These are phyloP conservation scores for Araneus ventricosus DNA, from an alignment of 1,140 invertebrate species.

Conservation along the genomic window DNA sequence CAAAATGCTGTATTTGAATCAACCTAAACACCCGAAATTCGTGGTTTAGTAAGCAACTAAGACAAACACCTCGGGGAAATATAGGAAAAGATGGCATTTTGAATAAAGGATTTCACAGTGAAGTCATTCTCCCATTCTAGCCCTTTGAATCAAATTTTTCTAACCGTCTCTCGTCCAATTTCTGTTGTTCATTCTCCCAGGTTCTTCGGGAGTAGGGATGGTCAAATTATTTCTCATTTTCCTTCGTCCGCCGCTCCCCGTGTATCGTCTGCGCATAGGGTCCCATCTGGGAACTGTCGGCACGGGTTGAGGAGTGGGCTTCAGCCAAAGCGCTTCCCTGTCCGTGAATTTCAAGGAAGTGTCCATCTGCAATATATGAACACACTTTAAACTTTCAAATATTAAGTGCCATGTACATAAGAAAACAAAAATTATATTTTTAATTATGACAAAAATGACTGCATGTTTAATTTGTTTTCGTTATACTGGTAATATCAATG, in stretches of 20 bases:
- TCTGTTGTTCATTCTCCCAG: background rate
- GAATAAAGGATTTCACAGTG: too few relatives aligned
- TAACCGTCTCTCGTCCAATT: constrained; percentile 17
- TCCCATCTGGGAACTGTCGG: constrained; percentile 29
- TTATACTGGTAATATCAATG: too few relatives aligned
- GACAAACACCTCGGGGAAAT: too few relatives aligned
- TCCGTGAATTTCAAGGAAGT: background rate
- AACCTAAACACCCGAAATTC: too few relatives aligned
- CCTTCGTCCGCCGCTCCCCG: background rate
- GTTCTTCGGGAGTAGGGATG: constrained; percentile 29
- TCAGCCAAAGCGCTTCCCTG: background rate
- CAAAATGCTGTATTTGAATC: too few relatives aligned
- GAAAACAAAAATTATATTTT: too few relatives aligned
- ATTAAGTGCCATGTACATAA: too few relatives aligned
- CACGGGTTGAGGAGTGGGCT: background rate
- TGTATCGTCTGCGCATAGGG: constrained; percentile 9
- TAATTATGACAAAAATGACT: too few relatives aligned
- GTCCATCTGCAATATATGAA: background rate
- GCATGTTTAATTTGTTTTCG: too few relatives aligned
- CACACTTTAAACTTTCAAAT: background rate
- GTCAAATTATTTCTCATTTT: constrained; percentile 49
- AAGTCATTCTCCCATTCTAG: too few relatives aligned
- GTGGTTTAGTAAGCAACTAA: too few relatives aligned
- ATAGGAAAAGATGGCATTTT: too few relatives aligned
- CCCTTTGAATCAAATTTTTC: background rate